Percentiles rank a stretch among this genome's conserved stretches.
phyloP scores from a whole-genome alignment of 2,797 vertebrate species.

The Rhinogobio ventralis region DNA sequence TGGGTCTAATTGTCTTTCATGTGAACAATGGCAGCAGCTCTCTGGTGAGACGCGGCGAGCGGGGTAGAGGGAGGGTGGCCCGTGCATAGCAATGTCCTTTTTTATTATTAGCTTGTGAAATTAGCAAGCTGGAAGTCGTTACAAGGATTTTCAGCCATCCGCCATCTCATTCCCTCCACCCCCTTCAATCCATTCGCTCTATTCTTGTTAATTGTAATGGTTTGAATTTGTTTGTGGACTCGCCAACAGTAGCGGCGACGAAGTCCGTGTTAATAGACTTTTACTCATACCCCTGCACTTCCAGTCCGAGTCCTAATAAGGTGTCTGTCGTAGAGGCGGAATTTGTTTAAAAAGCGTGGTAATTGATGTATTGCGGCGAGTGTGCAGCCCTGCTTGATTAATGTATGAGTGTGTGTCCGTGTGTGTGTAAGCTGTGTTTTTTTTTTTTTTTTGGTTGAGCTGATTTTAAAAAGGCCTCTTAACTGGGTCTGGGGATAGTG shows the following conservation, averaged over 20 bases:
- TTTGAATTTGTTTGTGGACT: conserved; percentile 85
- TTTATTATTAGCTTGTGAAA: conserved; percentile 92
- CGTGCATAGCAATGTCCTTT: conserved; percentile 86
- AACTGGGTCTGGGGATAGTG: conserved; percentile 84
- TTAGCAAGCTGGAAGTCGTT: conserved; percentile 90
- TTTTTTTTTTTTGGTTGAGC: conserved; percentile 75
- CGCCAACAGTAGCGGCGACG: conserved; percentile 80
- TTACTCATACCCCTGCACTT: conserved; percentile 72
- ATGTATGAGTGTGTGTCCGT: conserved; percentile 80
- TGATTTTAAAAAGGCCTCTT: conserved; percentile 86
- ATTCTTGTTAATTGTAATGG: conserved; percentile 84
- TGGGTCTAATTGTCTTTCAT: conserved; percentile 93
- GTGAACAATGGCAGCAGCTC: conserved; percentile 88
- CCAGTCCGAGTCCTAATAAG: conserved; percentile 79
- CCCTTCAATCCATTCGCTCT: conserved; percentile 1
- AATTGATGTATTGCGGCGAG: conserved; percentile 87
- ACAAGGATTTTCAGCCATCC: conserved; percentile 80
- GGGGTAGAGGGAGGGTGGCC: conserved; percentile 77
- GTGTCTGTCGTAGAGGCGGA: conserved; percentile 81
- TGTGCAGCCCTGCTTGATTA: conserved; percentile 84
- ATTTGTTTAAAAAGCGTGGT: conserved; percentile 88
- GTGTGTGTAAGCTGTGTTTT: conserved; percentile 29
- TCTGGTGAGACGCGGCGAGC: conserved; percentile 81
- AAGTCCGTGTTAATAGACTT: conserved; percentile 85
- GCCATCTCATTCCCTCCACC: conserved; percentile 58